phyloP scores from a whole-genome alignment of 2,797 vertebrate genomes.

The Mico argentatus region DNA sequence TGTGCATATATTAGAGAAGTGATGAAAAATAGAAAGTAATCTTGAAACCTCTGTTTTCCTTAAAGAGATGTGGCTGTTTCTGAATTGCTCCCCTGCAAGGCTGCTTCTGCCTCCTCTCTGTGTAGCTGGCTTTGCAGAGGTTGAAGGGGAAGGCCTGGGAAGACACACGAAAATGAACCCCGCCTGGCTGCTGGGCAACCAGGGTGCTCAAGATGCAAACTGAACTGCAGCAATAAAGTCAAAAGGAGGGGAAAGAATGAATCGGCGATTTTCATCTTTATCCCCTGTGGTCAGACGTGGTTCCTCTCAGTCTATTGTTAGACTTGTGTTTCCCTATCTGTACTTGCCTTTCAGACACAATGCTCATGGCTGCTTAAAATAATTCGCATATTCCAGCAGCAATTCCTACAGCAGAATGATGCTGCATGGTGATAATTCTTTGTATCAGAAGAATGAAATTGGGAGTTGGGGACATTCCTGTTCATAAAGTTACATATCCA shows the following conservation, averaged over 20 bases:
- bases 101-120: neutral
- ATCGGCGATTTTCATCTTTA: slow-evolving; percentile 25
- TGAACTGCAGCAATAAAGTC: neutral
- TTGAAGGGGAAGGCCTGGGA: neutral
- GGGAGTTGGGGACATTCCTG: neutral
- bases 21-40: slow-evolving; percentile 41
- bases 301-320: slow-evolving; percentile 25
- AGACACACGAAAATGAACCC: slow-evolving; percentile 7
- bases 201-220: neutral
- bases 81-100: slow-evolving; percentile 21
- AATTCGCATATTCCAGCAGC: slow-evolving; percentile 35
- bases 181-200: neutral
- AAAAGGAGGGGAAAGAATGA: neutral
- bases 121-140: neutral
- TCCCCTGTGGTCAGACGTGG: neutral
- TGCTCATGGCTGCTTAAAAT: neutral
- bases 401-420: neutral
- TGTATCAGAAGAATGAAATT: neutral
- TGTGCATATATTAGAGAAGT: slow-evolving; percentile 11
- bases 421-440: neutral
- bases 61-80: neutral
- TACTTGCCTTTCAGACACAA: slow-evolving; percentile 14
- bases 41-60: slow-evolving; percentile 39
- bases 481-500: neutral
- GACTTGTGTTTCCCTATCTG: neutral